Evolutionary conservation across 2,113 vertebrate genomes (phyloP), one percentile per base, ranked within the genome.

Genomic region (Struthio camelus): DNA sequence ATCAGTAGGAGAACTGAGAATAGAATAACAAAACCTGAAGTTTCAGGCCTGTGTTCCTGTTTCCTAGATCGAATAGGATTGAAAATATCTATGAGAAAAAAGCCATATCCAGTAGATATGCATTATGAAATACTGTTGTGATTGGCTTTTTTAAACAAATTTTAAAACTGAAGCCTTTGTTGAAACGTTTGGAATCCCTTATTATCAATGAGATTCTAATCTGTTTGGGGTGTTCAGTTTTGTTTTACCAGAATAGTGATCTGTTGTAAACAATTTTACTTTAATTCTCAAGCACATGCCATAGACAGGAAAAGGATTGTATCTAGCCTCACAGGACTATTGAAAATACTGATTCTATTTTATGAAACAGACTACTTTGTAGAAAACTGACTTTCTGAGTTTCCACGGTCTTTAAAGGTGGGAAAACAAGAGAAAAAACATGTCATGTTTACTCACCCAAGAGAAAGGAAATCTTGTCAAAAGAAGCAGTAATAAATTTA

Each of bases 401-500:
- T 75, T 9, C 11, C 73, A 12, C 15, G 24, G 0, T 32, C 12
- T 42, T 30, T 64, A 32, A 54, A 58, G 3, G 17, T 36, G 23
- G 14, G 24, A 64, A 85, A 75, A 78, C 8, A 70, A 9, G 48
- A 78, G 6, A 15, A 27, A 69, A 7, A 78, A 70, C 69, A 67
- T 42, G 65, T 10, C 65, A 14, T 13, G 0, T 56, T 71, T 82
- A 76, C 11, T 76, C 12, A 72, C 6, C 28, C 16, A 53, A 44
- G 36, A 46, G 46, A 46, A 16, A 17, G 14, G 15, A 46, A 46
- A 40, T 65, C 86, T 95, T 81, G 86, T 97, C 93, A 92, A 73
- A 85, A 96, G 40, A 48, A 96, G 62, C 75, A 48, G 69, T 95
- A 97, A 95, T 87, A 89, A 79, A 65, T 69, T 97, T 96, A 51